Percentiles rank a stretch among this genome's conserved stretches.
Conservation (phyloP, 2,113 vertebrate genomes). For the Lanius collurio region DNA sequence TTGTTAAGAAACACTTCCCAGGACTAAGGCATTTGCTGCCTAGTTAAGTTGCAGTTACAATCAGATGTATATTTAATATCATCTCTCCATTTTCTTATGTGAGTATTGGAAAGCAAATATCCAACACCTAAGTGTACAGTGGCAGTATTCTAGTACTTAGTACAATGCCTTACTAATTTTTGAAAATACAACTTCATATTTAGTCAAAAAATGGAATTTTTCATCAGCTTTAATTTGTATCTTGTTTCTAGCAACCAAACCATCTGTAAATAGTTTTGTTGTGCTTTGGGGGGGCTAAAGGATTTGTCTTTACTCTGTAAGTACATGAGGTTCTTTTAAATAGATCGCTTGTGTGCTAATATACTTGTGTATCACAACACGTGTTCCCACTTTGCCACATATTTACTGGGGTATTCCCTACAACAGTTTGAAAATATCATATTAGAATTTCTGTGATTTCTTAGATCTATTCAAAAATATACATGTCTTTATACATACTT, state of each 20-base stretch:
- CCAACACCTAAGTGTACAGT: not conserved
- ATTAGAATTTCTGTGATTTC: not conserved
- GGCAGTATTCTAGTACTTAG: not conserved
- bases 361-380: not conserved
- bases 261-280: not conserved
- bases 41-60: not conserved
- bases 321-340: not conserved
- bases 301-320: not conserved
- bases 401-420: not conserved
- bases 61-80: not conserved
- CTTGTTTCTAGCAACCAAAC: not conserved
- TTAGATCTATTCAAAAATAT: not conserved
- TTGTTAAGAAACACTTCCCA: not conserved
- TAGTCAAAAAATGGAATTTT: not conserved
- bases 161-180: not conserved
- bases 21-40: not conserved
- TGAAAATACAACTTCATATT: not conserved
- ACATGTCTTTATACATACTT: not conserved
- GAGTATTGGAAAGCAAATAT: not conserved
- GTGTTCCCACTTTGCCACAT: not conserved
- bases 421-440: not conserved
- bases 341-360: not conserved
- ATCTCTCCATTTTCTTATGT: not conserved
- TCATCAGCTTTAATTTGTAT: not conserved
- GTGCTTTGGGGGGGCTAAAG: not conserved